phyloP scores from a whole-genome alignment of 2,888 invertebrate genomes.

The Tenthredo mesomela region DNA sequence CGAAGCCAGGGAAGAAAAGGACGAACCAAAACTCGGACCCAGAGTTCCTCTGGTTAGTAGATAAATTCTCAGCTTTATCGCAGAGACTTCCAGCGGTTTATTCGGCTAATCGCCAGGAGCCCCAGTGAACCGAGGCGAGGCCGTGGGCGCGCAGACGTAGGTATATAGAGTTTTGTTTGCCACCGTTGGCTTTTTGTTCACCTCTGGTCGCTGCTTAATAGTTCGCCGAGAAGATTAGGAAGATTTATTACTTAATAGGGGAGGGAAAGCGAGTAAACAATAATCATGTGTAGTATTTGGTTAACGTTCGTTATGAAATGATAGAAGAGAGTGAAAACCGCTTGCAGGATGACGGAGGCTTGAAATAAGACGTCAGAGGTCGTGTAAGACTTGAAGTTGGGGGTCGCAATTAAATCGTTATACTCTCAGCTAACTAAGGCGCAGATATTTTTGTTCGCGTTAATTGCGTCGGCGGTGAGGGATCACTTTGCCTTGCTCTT shows the following conservation, averaged over 20 bases:
- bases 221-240: constrained; percentile 20
- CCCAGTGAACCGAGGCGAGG: constrained; percentile 1
- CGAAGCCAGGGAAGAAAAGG: constrained; percentile 40
- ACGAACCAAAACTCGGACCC: constrained; percentile 29
- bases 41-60: constrained; percentile 43
- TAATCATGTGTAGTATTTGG: constrained; percentile 16
- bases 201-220: constrained; percentile 23
- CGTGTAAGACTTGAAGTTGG: neutral
- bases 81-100: constrained; percentile 52
- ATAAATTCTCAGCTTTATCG: constrained; percentile 52
- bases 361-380: neutral
- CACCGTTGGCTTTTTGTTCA: constrained; percentile 25
- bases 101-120: constrained; percentile 50
- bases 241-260: constrained; percentile 38
- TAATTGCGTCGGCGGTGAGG: constrained; percentile 18
- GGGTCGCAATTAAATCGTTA: constrained; percentile 29
- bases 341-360: neutral
- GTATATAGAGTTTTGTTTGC: constrained; percentile 40
- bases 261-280: constrained; percentile 9
- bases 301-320: neutral
- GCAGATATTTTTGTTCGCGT: neutral
- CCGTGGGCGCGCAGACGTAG: neutral
- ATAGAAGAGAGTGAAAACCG: neutral
- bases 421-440: neutral
- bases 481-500: constrained; percentile 13